These are phyloP conservation scores for Otis tarda DNA, from an alignment of 2,113 vertebrate species.

Conservation along the genomic window DNA sequence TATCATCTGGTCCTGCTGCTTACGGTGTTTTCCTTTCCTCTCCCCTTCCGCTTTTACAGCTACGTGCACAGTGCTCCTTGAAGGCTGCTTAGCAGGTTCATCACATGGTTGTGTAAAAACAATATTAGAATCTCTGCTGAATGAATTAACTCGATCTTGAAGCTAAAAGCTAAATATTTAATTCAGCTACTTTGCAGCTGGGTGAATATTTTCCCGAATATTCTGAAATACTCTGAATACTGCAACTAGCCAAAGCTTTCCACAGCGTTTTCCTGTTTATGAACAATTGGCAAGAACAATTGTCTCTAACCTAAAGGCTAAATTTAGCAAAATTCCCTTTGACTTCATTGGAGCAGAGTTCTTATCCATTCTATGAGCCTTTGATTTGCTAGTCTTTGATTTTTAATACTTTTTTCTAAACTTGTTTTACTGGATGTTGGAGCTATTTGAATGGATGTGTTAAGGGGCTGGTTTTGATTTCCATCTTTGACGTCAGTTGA, in stretches of 20 bases:
- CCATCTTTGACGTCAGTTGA: neutral
- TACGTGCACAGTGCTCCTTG: rapidly evolving
- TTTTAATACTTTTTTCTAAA: neutral
- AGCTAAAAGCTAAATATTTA: neutral
- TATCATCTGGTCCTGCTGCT: rapidly evolving
- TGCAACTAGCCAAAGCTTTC: neutral
- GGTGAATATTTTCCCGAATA: neutral
- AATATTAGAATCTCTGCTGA: neutral
- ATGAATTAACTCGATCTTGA: neutral
- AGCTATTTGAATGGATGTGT: neutral
- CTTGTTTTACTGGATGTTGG: neutral
- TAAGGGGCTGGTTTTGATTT: neutral
- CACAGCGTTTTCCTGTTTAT: neutral
- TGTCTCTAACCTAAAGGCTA: neutral
- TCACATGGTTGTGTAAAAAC: rapidly evolving
- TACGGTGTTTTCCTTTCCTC: neutral
- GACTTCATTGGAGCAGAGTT: neutral
- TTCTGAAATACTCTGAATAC: neutral
- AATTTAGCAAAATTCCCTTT: neutral
- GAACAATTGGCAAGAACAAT: neutral
- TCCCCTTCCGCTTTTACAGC: neutral
- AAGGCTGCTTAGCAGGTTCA: neutral
- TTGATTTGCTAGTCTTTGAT: neutral
- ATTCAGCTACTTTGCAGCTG: neutral
- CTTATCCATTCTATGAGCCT: neutral